These are phyloP conservation scores for Bujurquina vittata DNA, from an alignment of 2,113 vertebrate genomes.

Conservation along the genomic window DNA sequence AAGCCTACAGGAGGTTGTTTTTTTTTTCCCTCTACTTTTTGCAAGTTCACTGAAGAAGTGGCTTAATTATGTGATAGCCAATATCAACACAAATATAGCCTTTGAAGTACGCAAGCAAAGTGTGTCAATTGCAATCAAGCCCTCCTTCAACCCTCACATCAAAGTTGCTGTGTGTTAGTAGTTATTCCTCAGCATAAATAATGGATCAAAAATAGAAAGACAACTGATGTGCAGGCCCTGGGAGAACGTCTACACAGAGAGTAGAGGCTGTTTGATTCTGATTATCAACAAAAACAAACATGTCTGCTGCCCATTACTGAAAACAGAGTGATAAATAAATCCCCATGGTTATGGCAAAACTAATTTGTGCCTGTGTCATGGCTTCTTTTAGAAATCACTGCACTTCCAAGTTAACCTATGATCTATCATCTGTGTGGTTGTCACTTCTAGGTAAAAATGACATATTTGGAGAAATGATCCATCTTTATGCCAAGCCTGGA, in stretches of 20 bases:
- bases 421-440: slow-evolving; percentile 20
- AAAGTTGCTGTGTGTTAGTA: slow-evolving; percentile 56
- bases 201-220: slow-evolving; percentile 66
- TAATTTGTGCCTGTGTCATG: not conserved
- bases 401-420: not conserved
- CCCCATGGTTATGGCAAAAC: slow-evolving; percentile 2
- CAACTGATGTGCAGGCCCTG: slow-evolving; percentile 41
- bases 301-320: slow-evolving; percentile 25
- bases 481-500: slow-evolving; percentile 93
- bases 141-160: slow-evolving; percentile 51
- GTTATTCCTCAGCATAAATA: slow-evolving; percentile 58
- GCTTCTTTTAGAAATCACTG: not conserved
- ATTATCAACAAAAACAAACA: slow-evolving; percentile 60
- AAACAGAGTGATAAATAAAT: slow-evolving; percentile 16
- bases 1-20: not conserved
- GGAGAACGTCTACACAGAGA: slow-evolving; percentile 49
- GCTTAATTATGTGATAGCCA: slow-evolving; percentile 29
- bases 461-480: slow-evolving; percentile 98
- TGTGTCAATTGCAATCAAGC: slow-evolving; percentile 52
- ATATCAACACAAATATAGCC: slow-evolving; percentile 21
- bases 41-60: slow-evolving; percentile 10
- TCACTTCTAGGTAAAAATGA: slow-evolving; percentile 91
- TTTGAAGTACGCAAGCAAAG: slow-evolving; percentile 54
- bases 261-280: slow-evolving; percentile 49
- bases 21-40: not conserved